A percentile compares a stretch with the other conserved stretches of the same genome.
Conservation (phyloP, 2,113 vertebrate genomes). For the Alaudala cheleensis region DNA sequence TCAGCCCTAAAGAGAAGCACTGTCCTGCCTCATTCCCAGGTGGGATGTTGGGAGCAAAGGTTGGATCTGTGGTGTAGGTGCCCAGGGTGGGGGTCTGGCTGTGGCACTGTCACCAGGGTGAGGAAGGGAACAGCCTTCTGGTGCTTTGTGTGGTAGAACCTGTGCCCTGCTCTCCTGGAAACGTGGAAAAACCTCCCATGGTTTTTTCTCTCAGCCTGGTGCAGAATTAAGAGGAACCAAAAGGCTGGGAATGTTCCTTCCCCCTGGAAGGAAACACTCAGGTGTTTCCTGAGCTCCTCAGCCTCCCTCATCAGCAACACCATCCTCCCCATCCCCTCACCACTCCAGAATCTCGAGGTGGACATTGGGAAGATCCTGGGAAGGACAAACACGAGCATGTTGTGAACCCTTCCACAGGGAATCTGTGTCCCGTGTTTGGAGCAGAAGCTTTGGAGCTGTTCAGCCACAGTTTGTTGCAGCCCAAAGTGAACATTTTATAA, state of each 20-base stretch:
- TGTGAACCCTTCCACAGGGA: background rate
- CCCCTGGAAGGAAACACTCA: too few species aligned
- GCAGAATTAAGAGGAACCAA: background rate
- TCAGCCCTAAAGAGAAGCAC: accelerated
- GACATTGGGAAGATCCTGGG: accelerated
- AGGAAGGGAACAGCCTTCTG: background rate
- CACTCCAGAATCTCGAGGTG: background rate
- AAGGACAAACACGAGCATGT: background rate
- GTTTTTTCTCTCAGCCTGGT: background rate
- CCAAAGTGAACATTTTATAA: background rate
- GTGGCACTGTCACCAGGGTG: background rate
- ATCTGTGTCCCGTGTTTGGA: background rate
- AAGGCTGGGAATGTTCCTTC: accelerated
- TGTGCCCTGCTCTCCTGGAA: background rate
- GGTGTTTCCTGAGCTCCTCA: background rate
- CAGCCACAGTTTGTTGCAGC: background rate
- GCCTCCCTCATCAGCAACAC: background rate
- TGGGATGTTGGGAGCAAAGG: background rate
- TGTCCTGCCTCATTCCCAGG: background rate
- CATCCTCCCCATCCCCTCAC: background rate
- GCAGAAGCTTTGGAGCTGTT: conserved; percentile 12
- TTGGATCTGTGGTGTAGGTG: background rate
- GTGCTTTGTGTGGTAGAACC: background rate
- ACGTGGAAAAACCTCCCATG: accelerated
- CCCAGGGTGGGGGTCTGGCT: background rate